Base-by-base conservation (phyloP, 2,797 vertebrate species). In the Sebastes minor region DNA sequence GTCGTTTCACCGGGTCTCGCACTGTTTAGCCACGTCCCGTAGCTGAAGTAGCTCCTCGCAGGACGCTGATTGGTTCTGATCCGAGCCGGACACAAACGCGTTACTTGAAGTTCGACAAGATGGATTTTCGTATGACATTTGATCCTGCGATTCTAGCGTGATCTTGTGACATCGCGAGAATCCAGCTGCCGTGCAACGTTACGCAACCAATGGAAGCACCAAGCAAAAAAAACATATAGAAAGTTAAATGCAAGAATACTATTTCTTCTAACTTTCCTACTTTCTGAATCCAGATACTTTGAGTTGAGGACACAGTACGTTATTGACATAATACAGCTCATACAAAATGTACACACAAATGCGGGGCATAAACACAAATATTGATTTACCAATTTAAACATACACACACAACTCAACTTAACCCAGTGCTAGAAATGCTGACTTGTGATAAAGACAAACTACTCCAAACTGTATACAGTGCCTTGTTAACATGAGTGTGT, bases 361-460 rank as follows among this genome's bases (percentile, higher is more conserved):
- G 10, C 0, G 3, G 2, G 8, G 14, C 35, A 69, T 33, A 59
- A n/a, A 55, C 30, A 65, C 59, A 65, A 59, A 53, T n/a, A 22
- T 53, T 53, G 49, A 53, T 53, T 27, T 49, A 71, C 20, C 25
- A 20, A 35, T 67, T n/a, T 2, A 64, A 13, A 25, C 33, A 61
- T 30, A 57, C 68, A 61, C 68, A 57, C 63, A 49, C 12, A 0
- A 22, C 2, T 65, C 22, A 64, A 28, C 2, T 65, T 18, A 64
- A 28, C 71, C 72, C 25, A 35, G 3, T 25, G 11, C 13, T 14
- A 38, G 13, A 53, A 18, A 8, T 77, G 62, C 74, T 83, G 74
- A 83, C 27, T 78, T 76, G 13, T 46, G 1, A 69, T 72, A 28
- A 71, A 65, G 18, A 9, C 30, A 70, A 65, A 76, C 55, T 32